A percentile compares a stretch with the other conserved stretches of the same genome.
Evolutionary conservation across 2,797 vertebrate genomes (phyloP).

Genomic region (Danio jaintianensis): DNA sequence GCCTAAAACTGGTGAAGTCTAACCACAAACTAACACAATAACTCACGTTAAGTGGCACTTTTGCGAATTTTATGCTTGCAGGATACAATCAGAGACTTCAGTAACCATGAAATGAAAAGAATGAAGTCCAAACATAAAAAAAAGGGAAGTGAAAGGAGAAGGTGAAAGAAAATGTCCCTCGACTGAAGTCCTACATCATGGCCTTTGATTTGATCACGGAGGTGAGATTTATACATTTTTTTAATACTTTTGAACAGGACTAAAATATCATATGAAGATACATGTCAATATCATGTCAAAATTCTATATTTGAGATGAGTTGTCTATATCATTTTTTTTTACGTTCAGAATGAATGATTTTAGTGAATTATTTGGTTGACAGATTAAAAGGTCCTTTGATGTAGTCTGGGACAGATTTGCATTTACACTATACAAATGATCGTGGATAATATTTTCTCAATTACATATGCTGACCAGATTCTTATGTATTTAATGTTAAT

Average conservation of each 20-base stretch:
- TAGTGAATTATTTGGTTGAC: not conserved
- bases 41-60: not conserved
- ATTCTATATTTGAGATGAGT: not conserved
- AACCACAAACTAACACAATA: constrained; percentile 17
- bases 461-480: not conserved
- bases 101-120: constrained; percentile 11
- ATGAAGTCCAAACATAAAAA: constrained; percentile 3
- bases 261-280: too few species aligned
- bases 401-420: not conserved
- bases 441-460: too few species aligned
- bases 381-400: not conserved
- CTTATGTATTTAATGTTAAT: not conserved
- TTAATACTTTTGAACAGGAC: not conserved
- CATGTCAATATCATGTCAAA: too few species aligned
- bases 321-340: too few species aligned
- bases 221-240: not conserved
- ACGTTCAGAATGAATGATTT: not conserved
- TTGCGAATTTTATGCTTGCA: not conserved
- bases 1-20: not conserved
- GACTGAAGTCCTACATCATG: not conserved
- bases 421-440: not conserved
- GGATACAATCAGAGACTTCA: constrained; percentile 5
- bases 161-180: constrained; percentile 8
- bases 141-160: constrained; percentile 2
- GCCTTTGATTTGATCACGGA: not conserved